phyloP scores from a whole-genome alignment of 2,888 invertebrate genomes.

The Alloplasta piceator region DNA sequence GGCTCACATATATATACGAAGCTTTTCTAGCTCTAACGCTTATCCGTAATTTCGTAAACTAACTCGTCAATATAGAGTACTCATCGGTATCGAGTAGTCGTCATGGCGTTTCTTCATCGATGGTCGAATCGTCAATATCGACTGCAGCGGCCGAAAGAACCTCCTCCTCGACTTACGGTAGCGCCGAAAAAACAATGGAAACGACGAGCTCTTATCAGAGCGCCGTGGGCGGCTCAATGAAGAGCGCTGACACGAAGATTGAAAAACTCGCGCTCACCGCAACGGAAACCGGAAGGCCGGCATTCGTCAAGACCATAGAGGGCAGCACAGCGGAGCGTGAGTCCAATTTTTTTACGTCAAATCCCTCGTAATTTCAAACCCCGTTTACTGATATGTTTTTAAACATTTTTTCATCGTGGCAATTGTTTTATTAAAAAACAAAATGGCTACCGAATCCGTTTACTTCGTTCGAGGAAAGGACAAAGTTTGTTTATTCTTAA shows the following conservation, averaged over 20 bases:
- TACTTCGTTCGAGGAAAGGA: slow-evolving; percentile 19
- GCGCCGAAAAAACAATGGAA: slow-evolving; percentile 73
- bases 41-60: slow-evolving; percentile 27
- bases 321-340: slow-evolving; percentile 92
- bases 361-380: background rate
- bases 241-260: slow-evolving; percentile 67
- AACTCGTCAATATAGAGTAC: slow-evolving; percentile 75
- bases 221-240: slow-evolving; percentile 65
- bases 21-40: slow-evolving; percentile 48
- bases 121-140: slow-evolving; percentile 75
- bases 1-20: background rate
- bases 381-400: background rate
- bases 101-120: slow-evolving; percentile 78
- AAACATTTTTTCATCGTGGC: background rate
- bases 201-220: slow-evolving; percentile 72
- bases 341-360: slow-evolving; percentile 80
- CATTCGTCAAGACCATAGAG: slow-evolving; percentile 90
- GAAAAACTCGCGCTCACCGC: slow-evolving; percentile 74
- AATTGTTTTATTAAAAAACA: slow-evolving; percentile 10
- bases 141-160: slow-evolving; percentile 70
- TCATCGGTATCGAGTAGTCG: slow-evolving; percentile 81
- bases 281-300: slow-evolving; percentile 86
- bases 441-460: background rate
- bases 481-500: slow-evolving; percentile 15
- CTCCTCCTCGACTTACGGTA: slow-evolving; percentile 71